phyloP scores from a whole-genome alignment of 2,888 invertebrate genomes.

The Pristionchus fissidentatus region DNA sequence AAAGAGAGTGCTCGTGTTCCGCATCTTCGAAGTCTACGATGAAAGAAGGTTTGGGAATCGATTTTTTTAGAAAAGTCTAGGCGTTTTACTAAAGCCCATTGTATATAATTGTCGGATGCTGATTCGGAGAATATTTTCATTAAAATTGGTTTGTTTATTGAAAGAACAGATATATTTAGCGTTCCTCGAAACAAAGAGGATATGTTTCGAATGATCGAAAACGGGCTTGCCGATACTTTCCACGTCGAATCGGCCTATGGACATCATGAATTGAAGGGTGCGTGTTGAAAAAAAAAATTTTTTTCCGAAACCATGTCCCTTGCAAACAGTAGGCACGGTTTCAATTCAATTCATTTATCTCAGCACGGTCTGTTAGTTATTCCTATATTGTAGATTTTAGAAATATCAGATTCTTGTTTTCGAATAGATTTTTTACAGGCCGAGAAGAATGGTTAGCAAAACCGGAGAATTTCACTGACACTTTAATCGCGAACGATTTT shows the following conservation, averaged over 20 bases:
- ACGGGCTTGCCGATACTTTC: background rate
- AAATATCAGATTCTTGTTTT: too few relatives aligned
- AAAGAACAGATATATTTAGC: background rate
- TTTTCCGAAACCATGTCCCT: too few relatives aligned
- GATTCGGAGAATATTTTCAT: background rate
- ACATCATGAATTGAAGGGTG: slow-evolving; percentile 38
- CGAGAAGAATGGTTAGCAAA: background rate
- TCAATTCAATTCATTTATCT: too few relatives aligned
- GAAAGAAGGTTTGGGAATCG: background rate
- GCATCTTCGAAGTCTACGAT: slow-evolving; percentile 31
- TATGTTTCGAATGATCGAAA: background rate
- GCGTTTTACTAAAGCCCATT: background rate
- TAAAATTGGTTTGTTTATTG: background rate
- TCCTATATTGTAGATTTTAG: too few relatives aligned
- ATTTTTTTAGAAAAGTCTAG: too few relatives aligned
- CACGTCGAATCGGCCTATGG: slow-evolving; percentile 15
- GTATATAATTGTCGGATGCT: background rate
- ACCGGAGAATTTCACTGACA: slow-evolving; percentile 1
- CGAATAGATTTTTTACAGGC: background rate
- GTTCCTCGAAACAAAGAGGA: slow-evolving; percentile 12
- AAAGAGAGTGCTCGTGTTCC: slow-evolving; percentile 24
- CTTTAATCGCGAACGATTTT: background rate
- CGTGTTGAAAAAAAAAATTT: background rate
- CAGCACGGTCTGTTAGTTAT: too few relatives aligned
- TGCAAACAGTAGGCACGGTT: background rate